Percentiles rank a stretch among this genome's conserved stretches.
Evolutionary conservation across 2,797 vertebrate species (phyloP).

Genomic region (Trachops cirrhosus): DNA sequence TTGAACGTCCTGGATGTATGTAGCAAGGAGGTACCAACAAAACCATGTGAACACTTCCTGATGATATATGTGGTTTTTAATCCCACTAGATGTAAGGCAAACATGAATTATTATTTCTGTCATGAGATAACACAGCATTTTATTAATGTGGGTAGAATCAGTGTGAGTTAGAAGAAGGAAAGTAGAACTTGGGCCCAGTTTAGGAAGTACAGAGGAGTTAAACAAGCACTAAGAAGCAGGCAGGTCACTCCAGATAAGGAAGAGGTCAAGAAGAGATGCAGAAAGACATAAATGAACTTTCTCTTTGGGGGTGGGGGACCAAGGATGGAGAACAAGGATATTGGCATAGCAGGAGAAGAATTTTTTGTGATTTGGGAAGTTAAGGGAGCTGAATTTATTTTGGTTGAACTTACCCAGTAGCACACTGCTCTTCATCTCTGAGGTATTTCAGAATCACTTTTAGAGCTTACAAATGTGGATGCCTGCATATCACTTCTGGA

Average conservation of each 20-base stretch:
- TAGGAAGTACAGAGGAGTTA: neutral
- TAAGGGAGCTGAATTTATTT: neutral
- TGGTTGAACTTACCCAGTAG: neutral
- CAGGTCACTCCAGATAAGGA: neutral
- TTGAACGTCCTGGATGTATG: neutral
- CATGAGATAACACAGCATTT: neutral
- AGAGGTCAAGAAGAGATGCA: neutral
- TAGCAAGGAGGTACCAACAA: neutral
- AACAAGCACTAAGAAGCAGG: neutral
- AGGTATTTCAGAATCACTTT: neutral
- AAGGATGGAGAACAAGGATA: neutral
- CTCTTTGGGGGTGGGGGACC: neutral
- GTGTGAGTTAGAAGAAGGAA: neutral
- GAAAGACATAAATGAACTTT: neutral
- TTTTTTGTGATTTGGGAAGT: neutral
- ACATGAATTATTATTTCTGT: constrained; percentile 28
- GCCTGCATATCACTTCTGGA: neutral
- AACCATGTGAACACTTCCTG: neutral
- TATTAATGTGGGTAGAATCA: neutral
- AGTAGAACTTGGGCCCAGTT: neutral
- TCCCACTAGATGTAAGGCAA: neutral
- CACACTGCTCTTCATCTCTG: neutral
- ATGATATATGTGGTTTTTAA: neutral
- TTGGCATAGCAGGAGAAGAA: neutral
- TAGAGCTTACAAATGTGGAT: neutral